Percentiles rank a stretch among this genome's conserved stretches.
Evolutionary conservation across 2,113 vertebrate species (phyloP).

Genomic region (Mormyrus lacerda): DNA sequence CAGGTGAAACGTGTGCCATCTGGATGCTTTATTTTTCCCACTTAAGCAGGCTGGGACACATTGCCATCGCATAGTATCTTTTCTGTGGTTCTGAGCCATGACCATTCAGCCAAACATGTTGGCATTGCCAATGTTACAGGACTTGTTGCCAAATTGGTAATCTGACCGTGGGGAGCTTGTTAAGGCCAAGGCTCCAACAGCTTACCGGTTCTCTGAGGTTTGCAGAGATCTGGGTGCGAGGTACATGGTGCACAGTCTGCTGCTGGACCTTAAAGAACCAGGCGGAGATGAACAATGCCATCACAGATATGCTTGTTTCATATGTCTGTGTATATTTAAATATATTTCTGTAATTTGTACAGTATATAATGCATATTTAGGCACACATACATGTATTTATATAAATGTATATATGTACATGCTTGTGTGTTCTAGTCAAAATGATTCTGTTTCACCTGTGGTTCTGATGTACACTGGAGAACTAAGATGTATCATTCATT

Average conservation of each 20-base stretch:
- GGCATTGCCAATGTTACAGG: not conserved
- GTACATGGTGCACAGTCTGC: not conserved
- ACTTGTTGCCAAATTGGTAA: not conserved
- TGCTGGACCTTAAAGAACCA: not conserved
- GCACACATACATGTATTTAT: conserved; percentile 45
- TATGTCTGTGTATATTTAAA: conserved; percentile 58
- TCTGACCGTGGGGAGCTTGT: not conserved
- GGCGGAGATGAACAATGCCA: conserved; percentile 22
- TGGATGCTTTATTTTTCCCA: not conserved
- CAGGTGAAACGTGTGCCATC: not conserved
- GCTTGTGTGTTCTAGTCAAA: conserved; percentile 48
- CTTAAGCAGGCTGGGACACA: not conserved
- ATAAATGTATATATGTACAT: conserved; percentile 27
- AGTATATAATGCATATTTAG: conserved; percentile 51
- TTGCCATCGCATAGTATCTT: not conserved
- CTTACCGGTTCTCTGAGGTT: not conserved
- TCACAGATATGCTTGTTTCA: conserved; percentile 46
- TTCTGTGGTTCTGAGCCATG: not conserved
- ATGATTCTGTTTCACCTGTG: conserved; percentile 54
- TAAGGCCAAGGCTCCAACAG: not conserved
- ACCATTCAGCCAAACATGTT: not conserved
- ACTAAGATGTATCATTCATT: conserved; percentile 60
- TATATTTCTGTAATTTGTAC: conserved; percentile 52
- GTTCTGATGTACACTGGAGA: conserved; percentile 70
- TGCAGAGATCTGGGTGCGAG: not conserved